These are phyloP conservation scores for Nomia melanderi DNA, from an alignment of 1,140 invertebrate genomes.

Conservation along the genomic window DNA sequence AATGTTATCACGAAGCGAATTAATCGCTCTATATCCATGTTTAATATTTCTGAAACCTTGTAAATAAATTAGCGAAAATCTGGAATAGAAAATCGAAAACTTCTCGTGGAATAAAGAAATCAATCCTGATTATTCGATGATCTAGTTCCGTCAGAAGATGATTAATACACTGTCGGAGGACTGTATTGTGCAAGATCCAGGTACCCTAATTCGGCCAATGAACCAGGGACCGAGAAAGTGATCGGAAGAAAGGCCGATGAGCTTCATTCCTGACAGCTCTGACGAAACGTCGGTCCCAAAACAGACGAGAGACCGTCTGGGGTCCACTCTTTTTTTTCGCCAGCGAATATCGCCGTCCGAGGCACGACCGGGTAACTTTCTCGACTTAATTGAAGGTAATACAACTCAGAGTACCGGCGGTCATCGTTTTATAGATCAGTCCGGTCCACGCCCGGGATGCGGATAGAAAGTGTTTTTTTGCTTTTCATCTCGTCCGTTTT, in stretches of 20 bases:
- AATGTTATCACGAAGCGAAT: too few species aligned
- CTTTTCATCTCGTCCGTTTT: constrained; percentile 5
- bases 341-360: neutral
- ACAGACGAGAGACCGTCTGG: neutral
- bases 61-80: too few species aligned
- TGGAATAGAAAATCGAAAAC: too few species aligned
- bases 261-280: neutral
- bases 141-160: too few species aligned
- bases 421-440: constrained; percentile 45
- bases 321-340: neutral
- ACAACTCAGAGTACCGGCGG: constrained; percentile 10
- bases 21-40: too few species aligned
- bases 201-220: too few species aligned
- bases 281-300: neutral
- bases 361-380: constrained; percentile 48
- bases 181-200: neutral
- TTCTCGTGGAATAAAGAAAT: too few species aligned
- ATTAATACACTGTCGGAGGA: too few species aligned
- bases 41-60: too few species aligned
- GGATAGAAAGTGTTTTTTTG: constrained; percentile 60
- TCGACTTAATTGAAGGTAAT: constrained; percentile 52
- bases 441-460: constrained; percentile 36
- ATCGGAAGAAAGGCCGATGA: neutral
- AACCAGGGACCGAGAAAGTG: neutral
- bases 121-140: too few species aligned